A percentile compares a stretch with the other conserved stretches of the same genome.
phyloP scores from a whole-genome alignment of 2,888 invertebrate species.

The Pammene fasciana region DNA sequence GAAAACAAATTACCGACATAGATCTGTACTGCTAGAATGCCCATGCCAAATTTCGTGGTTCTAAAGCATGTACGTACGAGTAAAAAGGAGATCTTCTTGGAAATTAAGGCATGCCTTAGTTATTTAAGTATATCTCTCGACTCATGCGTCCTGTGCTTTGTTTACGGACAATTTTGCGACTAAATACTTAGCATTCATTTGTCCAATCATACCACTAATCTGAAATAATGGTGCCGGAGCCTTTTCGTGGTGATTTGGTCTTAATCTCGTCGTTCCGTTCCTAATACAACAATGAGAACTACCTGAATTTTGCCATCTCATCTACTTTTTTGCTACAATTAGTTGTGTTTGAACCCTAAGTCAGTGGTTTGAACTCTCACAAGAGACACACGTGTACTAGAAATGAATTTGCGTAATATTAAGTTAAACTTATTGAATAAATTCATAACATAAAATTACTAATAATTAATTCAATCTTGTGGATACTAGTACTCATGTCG shows the following conservation, averaged over 20 bases:
- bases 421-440: no score
- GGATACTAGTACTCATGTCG: no score
- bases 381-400: not conserved
- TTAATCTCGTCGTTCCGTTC: constrained; percentile 13
- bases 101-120: no score
- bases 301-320: constrained; percentile 11
- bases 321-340: not conserved
- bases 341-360: constrained; percentile 1
- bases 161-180: not conserved
- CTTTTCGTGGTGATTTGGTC: not conserved
- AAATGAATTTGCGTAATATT: not conserved
- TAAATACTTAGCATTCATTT: not conserved
- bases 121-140: not conserved
- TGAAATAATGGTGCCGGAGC: not conserved
- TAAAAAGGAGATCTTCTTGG: no score
- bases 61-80: no score
- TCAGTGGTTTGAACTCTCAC: not conserved
- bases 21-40: no score
- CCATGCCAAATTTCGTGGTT: no score
- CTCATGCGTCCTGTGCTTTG: not conserved
- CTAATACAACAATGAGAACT: constrained; percentile 8
- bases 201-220: not conserved
- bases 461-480: no score
- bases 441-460: no score
- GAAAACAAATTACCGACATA: no score